These are phyloP conservation scores for Andrena praecox DNA, from an alignment of 2,888 invertebrate species.

Conservation along the genomic window DNA sequence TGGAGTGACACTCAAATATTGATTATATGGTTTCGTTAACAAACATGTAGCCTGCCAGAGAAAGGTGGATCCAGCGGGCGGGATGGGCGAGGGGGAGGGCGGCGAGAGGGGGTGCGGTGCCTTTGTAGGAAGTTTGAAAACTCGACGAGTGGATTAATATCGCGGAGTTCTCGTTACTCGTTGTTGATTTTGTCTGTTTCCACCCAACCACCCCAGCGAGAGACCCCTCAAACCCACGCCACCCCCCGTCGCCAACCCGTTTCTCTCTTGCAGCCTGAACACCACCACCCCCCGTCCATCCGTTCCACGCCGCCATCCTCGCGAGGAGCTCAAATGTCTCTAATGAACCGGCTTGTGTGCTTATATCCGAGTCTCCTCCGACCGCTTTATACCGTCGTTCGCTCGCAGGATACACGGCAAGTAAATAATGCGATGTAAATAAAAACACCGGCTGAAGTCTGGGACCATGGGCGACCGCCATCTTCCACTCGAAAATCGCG, in stretches of 20 bases:
- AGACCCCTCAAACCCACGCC: slow-evolving; percentile 64
- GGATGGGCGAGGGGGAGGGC: slow-evolving; percentile 19
- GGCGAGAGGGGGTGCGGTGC: slow-evolving; percentile 72
- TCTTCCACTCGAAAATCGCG: slow-evolving; percentile 24
- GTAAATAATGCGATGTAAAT: slow-evolving; percentile 81
- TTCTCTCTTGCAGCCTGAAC: slow-evolving; percentile 68
- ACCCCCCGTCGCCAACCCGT: slow-evolving; percentile 47
- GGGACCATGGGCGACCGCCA: slow-evolving; percentile 28
- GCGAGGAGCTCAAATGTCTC: slow-evolving; percentile 84
- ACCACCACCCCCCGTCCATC: slow-evolving; percentile 60
- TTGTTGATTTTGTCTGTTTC: slow-evolving; percentile 85
- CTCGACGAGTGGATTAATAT: slow-evolving; percentile 85
- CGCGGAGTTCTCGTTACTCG: slow-evolving; percentile 85
- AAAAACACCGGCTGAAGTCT: slow-evolving; percentile 74
- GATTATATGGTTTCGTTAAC: slow-evolving; percentile 83
- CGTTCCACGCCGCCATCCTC: slow-evolving; percentile 67
- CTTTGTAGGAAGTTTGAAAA: slow-evolving; percentile 85
- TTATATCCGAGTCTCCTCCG: slow-evolving; percentile 82
- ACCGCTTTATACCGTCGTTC: slow-evolving; percentile 79
- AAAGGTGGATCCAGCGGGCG: slow-evolving; percentile 53
- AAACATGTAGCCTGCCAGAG: slow-evolving; percentile 79
- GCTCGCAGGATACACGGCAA: slow-evolving; percentile 73
- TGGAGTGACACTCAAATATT: slow-evolving; percentile 77
- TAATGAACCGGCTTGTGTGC: slow-evolving; percentile 85
- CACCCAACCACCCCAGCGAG: slow-evolving; percentile 74